Evolutionary conservation across 1,140 invertebrate species (phyloP).

Genomic region (Meloidogyne exigua): DNA sequence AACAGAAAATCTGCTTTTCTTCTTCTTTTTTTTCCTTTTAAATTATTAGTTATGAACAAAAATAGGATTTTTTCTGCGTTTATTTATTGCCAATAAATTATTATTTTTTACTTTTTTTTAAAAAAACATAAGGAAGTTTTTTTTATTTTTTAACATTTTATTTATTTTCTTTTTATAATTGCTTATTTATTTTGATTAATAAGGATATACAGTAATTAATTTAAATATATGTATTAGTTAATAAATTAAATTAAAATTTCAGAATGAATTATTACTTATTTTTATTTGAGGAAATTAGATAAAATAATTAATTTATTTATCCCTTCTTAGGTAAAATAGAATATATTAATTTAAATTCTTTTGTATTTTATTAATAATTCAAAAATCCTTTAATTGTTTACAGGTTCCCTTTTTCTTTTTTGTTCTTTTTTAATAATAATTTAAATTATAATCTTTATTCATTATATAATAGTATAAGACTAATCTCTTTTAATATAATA

Average conservation of each 20-base stretch:
- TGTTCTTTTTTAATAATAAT: background rate
- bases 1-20: background rate
- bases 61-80: background rate
- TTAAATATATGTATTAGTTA: background rate
- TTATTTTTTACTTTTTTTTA: background rate
- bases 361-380: too few relatives aligned
- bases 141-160: background rate
- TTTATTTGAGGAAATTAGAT: too few relatives aligned
- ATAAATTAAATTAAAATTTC: too few relatives aligned
- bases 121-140: background rate
- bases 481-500: too few relatives aligned
- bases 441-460: background rate
- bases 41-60: background rate
- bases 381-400: too few relatives aligned
- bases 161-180: background rate
- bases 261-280: too few relatives aligned
- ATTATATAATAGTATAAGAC: background rate
- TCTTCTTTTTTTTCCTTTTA: background rate
- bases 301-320: too few relatives aligned
- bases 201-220: too few relatives aligned
- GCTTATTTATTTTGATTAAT: background rate
- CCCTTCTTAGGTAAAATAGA: too few relatives aligned
- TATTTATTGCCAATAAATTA: background rate
- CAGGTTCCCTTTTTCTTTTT: background rate
- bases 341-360: too few relatives aligned